These are phyloP conservation scores for Belonocnema kinseyi DNA, from an alignment of 1,140 invertebrate species.

Conservation along the genomic window DNA sequence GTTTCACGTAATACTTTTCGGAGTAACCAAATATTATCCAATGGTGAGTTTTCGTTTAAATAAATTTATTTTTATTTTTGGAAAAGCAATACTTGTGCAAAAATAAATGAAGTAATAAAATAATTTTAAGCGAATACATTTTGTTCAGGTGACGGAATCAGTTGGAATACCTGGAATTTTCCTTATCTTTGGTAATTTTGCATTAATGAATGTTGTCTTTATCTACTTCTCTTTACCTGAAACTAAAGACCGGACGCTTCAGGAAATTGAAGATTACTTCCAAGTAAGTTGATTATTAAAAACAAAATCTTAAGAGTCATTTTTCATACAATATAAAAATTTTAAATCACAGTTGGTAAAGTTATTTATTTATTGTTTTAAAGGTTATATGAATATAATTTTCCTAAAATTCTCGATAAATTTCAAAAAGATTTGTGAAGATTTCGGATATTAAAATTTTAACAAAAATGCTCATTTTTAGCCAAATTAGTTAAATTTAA, in stretches of 20 bases:
- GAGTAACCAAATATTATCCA: constrained; percentile 85
- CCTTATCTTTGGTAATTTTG: constrained; percentile 81
- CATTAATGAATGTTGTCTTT: constrained; percentile 80
- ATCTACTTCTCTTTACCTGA: constrained; percentile 86
- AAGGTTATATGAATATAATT: no score
- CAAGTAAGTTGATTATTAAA: constrained; percentile 64
- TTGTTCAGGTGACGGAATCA: constrained; percentile 72
- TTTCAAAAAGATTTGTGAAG: no score
- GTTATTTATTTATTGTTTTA: no score
- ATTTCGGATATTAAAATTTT: no score
- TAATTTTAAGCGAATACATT: constrained; percentile 16
- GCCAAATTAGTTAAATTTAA: no score
- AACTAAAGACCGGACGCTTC: constrained; percentile 86
- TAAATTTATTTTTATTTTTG: not conserved
- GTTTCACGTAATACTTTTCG: constrained; percentile 82
- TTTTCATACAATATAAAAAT: no score
- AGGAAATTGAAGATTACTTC: constrained; percentile 89
- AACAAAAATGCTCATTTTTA: no score
- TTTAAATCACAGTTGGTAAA: no score
- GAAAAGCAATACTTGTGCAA: not conserved
- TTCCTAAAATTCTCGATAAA: no score
- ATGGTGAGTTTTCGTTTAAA: constrained; percentile 54
- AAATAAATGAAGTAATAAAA: constrained; percentile 4
- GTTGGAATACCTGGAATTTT: constrained; percentile 81
- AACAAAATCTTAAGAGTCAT: not conserved